Evolutionary conservation across 2,797 vertebrate genomes (phyloP).

Genomic region (Anguilla marmorata): DNA sequence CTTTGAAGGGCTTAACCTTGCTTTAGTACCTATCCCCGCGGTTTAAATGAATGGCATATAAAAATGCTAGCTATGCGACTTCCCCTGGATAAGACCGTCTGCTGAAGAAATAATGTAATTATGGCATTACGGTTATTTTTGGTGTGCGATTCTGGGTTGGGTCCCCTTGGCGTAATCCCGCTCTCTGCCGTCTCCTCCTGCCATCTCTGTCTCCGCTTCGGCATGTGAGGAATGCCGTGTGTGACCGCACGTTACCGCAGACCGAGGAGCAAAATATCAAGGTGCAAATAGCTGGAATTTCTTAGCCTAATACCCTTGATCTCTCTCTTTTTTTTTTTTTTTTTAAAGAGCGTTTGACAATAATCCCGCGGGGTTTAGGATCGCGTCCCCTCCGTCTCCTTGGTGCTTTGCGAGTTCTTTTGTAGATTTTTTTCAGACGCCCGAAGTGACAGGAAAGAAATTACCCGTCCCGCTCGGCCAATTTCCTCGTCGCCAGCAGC

Average conservation of each 20-base stretch:
- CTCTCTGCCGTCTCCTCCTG: neutral
- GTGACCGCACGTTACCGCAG: conserved; percentile 16
- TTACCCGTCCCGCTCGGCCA: neutral
- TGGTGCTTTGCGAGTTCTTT: conserved; percentile 3
- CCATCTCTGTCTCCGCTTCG: neutral
- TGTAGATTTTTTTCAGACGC: conserved; percentile 3
- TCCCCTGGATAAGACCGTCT: neutral
- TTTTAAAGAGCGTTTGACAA: conserved; percentile 22
- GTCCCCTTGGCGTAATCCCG: neutral
- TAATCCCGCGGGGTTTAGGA: conserved; percentile 15
- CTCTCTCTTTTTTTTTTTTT: conserved; percentile 7
- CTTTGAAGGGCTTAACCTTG: neutral
- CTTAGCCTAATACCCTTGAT: conserved; percentile 32
- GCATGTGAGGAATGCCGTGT: conserved; percentile 29
- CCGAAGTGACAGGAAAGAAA: conserved; percentile 17
- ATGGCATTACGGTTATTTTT: conserved; percentile 7
- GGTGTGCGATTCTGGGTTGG: conserved; percentile 11
- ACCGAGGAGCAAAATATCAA: neutral
- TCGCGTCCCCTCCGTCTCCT: conserved; percentile 6
- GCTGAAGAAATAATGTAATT: conserved; percentile 23
- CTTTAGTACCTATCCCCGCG: neutral
- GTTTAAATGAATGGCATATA: neutral
- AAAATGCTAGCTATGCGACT: conserved; percentile 1
- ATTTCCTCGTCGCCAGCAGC: neutral
- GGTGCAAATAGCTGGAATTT: conserved; percentile 21